Evolutionary conservation across 2,797 vertebrate species (phyloP).

Genomic region (Cynodonichthys magdalenae): DNA sequence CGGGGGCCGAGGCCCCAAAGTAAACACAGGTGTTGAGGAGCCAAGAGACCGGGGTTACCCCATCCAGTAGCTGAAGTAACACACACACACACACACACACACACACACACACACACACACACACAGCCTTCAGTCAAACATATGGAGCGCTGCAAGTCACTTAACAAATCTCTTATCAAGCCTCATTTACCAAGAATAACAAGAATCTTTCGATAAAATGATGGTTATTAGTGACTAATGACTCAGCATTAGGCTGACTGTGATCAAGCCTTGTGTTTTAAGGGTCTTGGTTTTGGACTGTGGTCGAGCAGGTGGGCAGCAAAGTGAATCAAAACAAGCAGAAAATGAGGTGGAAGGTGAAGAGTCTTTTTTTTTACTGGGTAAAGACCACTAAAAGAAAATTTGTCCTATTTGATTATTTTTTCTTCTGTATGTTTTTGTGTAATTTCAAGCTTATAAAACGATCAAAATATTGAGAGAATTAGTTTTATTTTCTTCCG

Average conservation of each 20-base stretch:
- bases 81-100: constrained; percentile 24
- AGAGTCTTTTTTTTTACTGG: background rate
- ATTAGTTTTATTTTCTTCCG: no score
- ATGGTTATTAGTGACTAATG: constrained; percentile 68
- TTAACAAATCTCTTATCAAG: constrained; percentile 72
- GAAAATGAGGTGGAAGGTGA: constrained; percentile 21
- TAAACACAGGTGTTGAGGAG: constrained; percentile 89
- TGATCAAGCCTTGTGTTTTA: constrained; percentile 31
- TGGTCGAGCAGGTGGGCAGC: constrained; percentile 59
- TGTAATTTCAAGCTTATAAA: no score
- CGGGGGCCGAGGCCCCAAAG: constrained; percentile 81
- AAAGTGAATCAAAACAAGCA: constrained; percentile 19
- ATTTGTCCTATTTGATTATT: no score
- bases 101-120: no score
- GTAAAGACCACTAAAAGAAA: no score
- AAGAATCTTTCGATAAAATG: constrained; percentile 57
- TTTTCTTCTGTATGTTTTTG: no score
- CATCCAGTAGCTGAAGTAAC: constrained; percentile 76
- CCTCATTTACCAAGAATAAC: constrained; percentile 75
- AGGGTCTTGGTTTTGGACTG: constrained; percentile 52
- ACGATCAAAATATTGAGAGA: no score
- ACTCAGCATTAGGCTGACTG: constrained; percentile 41
- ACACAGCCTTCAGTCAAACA: constrained; percentile 33
- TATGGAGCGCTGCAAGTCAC: constrained; percentile 42
- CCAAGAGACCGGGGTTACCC: constrained; percentile 71